phyloP scores from a whole-genome alignment of 1,140 invertebrate species.

The Ooceraea biroi region DNA sequence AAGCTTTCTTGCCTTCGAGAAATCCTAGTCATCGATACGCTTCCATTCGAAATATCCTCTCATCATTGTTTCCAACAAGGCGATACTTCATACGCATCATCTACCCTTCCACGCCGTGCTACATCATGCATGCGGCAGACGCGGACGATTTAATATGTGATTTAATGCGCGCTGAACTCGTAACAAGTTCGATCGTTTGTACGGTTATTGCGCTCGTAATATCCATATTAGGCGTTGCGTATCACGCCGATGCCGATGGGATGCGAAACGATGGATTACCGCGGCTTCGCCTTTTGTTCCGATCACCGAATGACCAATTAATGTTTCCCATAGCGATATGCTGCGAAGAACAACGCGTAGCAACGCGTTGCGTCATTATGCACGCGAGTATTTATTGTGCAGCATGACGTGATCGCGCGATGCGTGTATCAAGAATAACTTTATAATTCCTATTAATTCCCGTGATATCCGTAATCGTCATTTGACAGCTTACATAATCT shows the following conservation, averaged over 20 bases:
- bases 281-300: constrained; percentile 5
- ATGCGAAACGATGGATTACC: constrained; percentile 16
- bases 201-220: constrained; percentile 41
- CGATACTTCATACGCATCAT: constrained; percentile 46
- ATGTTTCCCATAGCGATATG: constrained; percentile 6
- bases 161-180: constrained; percentile 45
- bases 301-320: constrained; percentile 11
- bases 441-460: background rate
- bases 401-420: background rate
- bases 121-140: constrained; percentile 23
- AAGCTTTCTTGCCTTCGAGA: constrained; percentile 28
- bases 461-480: background rate
- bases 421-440: constrained; percentile 4
- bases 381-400: background rate
- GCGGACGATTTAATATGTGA: constrained; percentile 54
- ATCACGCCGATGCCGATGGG: constrained; percentile 4
- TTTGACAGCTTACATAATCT: background rate
- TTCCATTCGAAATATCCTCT: constrained; percentile 37
- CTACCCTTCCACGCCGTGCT: constrained; percentile 10
- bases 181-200: constrained; percentile 44
- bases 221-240: constrained; percentile 32
- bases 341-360: background rate
- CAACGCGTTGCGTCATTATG: background rate
- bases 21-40: constrained; percentile 53
- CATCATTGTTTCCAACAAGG: constrained; percentile 37